Percentiles rank a stretch among this genome's conserved stretches.
phyloP scores from a whole-genome alignment of 2,888 invertebrate species.

The Trichogramma dendrolimi region DNA sequence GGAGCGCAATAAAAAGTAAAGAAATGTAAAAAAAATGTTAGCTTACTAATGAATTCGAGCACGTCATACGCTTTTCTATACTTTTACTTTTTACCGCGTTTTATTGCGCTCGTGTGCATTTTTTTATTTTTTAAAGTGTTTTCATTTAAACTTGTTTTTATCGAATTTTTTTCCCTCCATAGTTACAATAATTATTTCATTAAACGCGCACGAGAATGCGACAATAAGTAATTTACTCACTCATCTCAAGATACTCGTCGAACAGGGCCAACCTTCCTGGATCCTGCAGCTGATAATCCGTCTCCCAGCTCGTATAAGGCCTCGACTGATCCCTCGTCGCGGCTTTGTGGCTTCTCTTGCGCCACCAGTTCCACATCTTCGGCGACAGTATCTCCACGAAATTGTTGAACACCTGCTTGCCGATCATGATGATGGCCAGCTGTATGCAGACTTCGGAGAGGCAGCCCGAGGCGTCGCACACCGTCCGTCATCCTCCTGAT shows the following conservation, averaged over 20 bases:
- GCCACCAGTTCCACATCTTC: slow-evolving; percentile 89
- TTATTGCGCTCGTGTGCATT: too few relatives aligned
- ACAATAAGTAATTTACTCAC: slow-evolving; percentile 56
- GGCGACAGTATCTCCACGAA: slow-evolving; percentile 86
- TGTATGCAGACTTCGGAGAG: slow-evolving; percentile 88
- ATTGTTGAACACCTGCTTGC: slow-evolving; percentile 91
- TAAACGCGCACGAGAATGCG: not conserved
- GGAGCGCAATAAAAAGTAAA: too few relatives aligned
- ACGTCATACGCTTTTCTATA: too few relatives aligned
- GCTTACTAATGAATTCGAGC: too few relatives aligned
- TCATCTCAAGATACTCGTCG: slow-evolving; percentile 97
- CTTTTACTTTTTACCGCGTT: too few relatives aligned
- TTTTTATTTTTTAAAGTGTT: too few relatives aligned
- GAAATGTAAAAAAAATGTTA: too few relatives aligned
- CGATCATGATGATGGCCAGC: slow-evolving; percentile 89
- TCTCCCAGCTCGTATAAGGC: slow-evolving; percentile 84
- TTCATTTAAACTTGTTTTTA: too few relatives aligned
- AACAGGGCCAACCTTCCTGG: slow-evolving; percentile 86
- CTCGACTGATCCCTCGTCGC: slow-evolving; percentile 70
- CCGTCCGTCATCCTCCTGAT: slow-evolving; percentile 81
- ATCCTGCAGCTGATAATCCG: slow-evolving; percentile 88
- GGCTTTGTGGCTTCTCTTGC: slow-evolving; percentile 71
- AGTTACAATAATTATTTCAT: not conserved
- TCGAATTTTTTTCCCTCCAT: too few relatives aligned
- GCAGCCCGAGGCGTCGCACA: slow-evolving; percentile 90